Evolutionary conservation across 2,797 vertebrate species (phyloP).

Genomic region (Varecia variegata): DNA sequence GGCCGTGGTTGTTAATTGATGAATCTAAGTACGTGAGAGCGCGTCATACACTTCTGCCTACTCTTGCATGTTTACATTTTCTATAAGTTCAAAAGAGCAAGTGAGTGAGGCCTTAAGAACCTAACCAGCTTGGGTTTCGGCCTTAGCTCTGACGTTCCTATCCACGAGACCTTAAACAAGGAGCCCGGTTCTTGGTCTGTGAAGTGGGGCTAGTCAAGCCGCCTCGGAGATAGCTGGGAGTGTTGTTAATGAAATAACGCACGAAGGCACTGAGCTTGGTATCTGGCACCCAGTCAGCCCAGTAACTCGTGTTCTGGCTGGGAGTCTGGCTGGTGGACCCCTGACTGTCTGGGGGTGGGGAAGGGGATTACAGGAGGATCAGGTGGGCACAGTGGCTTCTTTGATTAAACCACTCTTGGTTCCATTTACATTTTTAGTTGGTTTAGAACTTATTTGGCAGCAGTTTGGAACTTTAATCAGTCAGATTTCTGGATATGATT

Average conservation of each 20-base stretch:
- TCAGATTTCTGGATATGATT: background rate
- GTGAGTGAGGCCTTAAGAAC: background rate
- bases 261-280: rapidly evolving
- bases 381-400: background rate
- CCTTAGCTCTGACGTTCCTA: background rate
- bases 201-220: background rate
- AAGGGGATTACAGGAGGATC: background rate
- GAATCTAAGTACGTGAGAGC: rapidly evolving
- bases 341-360: background rate
- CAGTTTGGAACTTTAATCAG: background rate
- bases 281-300: background rate
- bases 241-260: background rate
- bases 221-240: background rate
- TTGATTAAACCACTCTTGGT: background rate
- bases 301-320: background rate
- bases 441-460: background rate
- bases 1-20: rapidly evolving
- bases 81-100: background rate
- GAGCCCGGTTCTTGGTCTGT: background rate
- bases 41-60: rapidly evolving
- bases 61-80: background rate
- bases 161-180: background rate
- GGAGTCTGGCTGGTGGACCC: background rate
- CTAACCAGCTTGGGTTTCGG: background rate
- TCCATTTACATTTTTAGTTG: background rate